These are phyloP conservation scores for Xiphorhynchus erythropygius DNA, from an alignment of 2,797 vertebrate species.

Conservation along the genomic window DNA sequence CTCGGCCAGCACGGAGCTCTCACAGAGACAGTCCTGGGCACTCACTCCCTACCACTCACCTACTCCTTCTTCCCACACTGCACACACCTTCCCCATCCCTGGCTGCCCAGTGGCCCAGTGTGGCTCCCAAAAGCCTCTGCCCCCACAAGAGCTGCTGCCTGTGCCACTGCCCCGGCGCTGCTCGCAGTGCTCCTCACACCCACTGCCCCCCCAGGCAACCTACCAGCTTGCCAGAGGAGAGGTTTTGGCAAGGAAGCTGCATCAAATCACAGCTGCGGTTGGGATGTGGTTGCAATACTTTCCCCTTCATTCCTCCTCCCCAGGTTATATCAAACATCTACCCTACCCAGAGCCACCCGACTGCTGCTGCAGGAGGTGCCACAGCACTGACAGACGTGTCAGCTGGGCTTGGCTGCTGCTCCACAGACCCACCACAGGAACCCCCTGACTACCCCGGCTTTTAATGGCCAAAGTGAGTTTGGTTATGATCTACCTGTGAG, in stretches of 20 bases:
- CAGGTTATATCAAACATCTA: constrained; percentile 29
- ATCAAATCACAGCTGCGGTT: constrained; percentile 68
- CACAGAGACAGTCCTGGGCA: background rate
- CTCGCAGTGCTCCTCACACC: background rate
- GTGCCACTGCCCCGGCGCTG: background rate
- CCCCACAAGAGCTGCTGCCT: background rate
- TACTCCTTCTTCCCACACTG: fast-evolving
- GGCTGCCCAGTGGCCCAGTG: background rate
- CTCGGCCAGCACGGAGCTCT: fast-evolving
- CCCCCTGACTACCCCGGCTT: background rate
- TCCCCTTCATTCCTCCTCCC: constrained; percentile 62
- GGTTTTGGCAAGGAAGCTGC: constrained; percentile 62
- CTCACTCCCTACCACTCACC: background rate
- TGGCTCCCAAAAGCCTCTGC: background rate
- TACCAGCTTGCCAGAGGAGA: constrained; percentile 21
- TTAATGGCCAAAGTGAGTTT: background rate
- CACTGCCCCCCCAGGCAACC: background rate
- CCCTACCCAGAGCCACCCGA: background rate
- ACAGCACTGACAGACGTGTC: fast-evolving
- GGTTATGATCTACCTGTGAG: background rate
- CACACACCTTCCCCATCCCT: background rate
- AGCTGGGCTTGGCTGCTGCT: fast-evolving
- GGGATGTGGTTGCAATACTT: constrained; percentile 71
- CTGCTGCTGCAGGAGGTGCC: background rate
- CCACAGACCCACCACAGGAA: background rate